phyloP scores from a whole-genome alignment of 92 coral and sea anemone species.

The Virgularia gustaviana region DNA sequence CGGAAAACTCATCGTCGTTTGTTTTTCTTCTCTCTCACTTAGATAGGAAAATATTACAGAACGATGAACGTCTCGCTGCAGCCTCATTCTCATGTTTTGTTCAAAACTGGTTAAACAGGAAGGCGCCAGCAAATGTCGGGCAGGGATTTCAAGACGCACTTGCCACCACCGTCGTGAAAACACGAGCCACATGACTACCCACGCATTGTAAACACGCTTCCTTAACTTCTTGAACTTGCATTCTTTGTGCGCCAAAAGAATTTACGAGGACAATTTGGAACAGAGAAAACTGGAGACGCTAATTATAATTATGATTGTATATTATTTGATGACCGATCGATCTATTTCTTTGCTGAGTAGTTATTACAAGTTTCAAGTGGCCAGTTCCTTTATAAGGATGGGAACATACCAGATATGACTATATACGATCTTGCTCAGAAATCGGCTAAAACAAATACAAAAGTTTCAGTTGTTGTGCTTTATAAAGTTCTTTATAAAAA shows the following conservation, averaged over 20 bases:
- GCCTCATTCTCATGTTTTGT: conserved; percentile 17
- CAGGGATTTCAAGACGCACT: conserved; percentile 22
- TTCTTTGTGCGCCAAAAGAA: background rate
- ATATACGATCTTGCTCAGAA: too few relatives aligned
- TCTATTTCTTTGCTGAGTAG: too few relatives aligned
- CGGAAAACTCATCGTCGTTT: conserved; percentile 2
- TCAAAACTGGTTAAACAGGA: conserved; percentile 1
- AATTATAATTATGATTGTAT: too few relatives aligned
- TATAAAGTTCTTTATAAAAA: too few relatives aligned
- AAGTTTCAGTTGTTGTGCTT: too few relatives aligned
- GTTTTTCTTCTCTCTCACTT: conserved; percentile 14
- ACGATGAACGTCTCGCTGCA: background rate
- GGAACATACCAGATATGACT: too few relatives aligned
- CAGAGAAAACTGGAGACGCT: too few relatives aligned
- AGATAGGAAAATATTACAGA: background rate
- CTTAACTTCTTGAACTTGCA: background rate
- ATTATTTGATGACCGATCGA: too few relatives aligned
- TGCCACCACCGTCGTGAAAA: background rate
- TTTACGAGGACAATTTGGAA: background rate
- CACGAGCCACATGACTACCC: background rate
- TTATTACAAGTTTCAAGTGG: too few relatives aligned
- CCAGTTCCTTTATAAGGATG: too few relatives aligned
- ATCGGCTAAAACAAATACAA: too few relatives aligned
- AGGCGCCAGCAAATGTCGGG: conserved; percentile 27
- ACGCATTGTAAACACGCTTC: conserved; percentile 9